Percentiles rank a stretch among this genome's conserved stretches.
These are phyloP conservation scores for Sylvilagus floridanus DNA, from an alignment of 2,797 vertebrate genomes.

Conservation along the genomic window DNA sequence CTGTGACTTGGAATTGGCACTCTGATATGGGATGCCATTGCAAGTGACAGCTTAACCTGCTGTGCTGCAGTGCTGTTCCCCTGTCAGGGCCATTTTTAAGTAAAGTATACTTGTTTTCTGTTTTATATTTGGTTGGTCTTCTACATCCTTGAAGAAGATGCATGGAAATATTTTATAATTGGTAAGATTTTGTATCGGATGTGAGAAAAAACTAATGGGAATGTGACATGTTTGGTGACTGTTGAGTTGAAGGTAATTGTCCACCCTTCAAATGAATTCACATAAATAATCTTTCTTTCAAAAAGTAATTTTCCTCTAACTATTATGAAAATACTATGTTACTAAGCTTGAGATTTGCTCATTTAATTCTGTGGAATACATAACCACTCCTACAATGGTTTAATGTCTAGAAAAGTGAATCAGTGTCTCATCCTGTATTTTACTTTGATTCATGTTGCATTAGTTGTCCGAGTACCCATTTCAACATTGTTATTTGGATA, in stretches of 20 bases:
- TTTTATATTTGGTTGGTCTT: conserved; percentile 1
- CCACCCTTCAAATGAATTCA: conserved; percentile 37
- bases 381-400: background rate
- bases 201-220: background rate
- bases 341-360: background rate
- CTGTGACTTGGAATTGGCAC: too few relatives aligned
- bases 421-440: background rate
- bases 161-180: conserved; percentile 34
- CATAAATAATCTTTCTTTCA: conserved; percentile 28
- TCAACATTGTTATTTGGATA: background rate
- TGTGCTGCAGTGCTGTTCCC: background rate
- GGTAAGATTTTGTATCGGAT: background rate
- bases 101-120: background rate
- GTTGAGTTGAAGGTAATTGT: conserved; percentile 8
- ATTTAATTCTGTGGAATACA: conserved; percentile 37
- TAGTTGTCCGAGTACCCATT: conserved; percentile 26
- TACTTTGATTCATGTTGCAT: conserved; percentile 28
- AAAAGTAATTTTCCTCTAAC: background rate
- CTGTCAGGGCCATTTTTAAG: background rate
- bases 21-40: too few relatives aligned
- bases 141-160: conserved; percentile 16
- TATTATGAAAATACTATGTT: background rate
- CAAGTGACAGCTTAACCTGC: too few relatives aligned
- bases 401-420: conserved; percentile 14
- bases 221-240: background rate